Conservation (phyloP, 2,888 invertebrate species). For the Hofmannophila pseudospretella region DNA sequence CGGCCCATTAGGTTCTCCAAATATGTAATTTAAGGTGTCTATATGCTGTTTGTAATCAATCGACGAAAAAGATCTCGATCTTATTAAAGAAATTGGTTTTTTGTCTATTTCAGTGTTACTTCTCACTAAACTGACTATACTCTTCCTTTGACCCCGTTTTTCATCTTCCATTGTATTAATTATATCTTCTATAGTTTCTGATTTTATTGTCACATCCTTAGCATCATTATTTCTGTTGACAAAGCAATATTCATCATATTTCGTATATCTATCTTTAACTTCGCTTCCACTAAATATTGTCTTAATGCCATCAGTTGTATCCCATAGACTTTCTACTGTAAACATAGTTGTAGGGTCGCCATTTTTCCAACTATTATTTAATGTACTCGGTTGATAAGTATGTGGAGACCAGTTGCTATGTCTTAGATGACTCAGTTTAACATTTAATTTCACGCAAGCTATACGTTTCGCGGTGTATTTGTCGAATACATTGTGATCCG, state of each 20-base stretch:
- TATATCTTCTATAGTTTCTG: not conserved
- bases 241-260: constrained; percentile 7
- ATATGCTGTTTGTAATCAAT: constrained; percentile 8
- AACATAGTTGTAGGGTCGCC: not conserved
- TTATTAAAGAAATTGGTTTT: constrained; percentile 21
- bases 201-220: not conserved
- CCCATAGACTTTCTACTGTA: not conserved
- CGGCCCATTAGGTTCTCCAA: constrained; percentile 30
- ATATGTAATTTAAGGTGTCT: constrained; percentile 39
- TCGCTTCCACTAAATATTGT: constrained; percentile 29
- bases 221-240: constrained; percentile 1
- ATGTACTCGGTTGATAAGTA: no score
- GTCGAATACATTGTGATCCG: constrained; percentile 42
- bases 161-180: not conserved
- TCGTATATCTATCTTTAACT: constrained; percentile 18
- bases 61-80: constrained; percentile 38
- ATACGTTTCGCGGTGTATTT: constrained; percentile 45
- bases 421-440: constrained; percentile 40
- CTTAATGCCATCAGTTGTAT: constrained; percentile 31
- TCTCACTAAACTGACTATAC: constrained; percentile 24
- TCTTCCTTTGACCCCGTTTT: constrained; percentile 6
- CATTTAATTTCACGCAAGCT: constrained; percentile 39
- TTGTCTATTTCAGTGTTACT: constrained; percentile 29
- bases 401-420: constrained; percentile 23
- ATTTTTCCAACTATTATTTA: no score